Conservation (phyloP, 2,113 vertebrate species). For the Rhabdornis inornatus region DNA sequence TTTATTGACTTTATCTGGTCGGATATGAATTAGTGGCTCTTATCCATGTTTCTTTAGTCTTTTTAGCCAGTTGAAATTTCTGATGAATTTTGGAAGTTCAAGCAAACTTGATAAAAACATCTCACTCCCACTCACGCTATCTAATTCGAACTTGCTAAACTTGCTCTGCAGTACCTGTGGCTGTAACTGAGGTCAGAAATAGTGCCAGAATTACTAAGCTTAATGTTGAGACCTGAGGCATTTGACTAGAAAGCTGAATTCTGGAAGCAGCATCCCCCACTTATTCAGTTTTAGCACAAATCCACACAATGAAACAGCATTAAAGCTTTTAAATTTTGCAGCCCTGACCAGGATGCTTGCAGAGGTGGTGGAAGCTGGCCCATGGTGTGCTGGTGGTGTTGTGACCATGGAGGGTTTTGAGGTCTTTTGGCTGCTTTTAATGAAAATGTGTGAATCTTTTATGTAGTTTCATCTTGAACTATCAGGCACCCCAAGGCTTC, state of each 20-base stretch:
- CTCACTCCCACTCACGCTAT: not conserved
- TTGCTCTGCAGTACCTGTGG: not conserved
- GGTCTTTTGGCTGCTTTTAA: not conserved
- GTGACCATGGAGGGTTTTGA: not conserved
- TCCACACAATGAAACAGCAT: not conserved
- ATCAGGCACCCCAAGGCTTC: not conserved
- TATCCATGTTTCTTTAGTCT: not conserved
- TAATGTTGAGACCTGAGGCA: not conserved
- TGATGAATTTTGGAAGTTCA: not conserved
- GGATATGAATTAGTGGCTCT: not conserved
- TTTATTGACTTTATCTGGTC: not conserved
- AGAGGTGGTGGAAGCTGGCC: not conserved
- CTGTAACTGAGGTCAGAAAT: not conserved
- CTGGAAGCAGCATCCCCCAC: not conserved
- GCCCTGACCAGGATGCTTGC: not conserved
- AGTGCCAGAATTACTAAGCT: not conserved
- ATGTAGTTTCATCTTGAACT: not conserved
- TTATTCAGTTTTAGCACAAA: not conserved
- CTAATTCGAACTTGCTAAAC: not conserved
- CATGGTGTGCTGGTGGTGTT: fast-evolving
- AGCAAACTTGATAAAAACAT: not conserved
- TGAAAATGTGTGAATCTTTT: not conserved
- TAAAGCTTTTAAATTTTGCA: not conserved
- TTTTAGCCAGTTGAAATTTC: not conserved
- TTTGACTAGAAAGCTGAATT: not conserved